Evolutionary conservation across 2,888 invertebrate genomes (phyloP), one percentile per base, ranked within the genome.

Genomic region (Caenorhabditis becei): DNA sequence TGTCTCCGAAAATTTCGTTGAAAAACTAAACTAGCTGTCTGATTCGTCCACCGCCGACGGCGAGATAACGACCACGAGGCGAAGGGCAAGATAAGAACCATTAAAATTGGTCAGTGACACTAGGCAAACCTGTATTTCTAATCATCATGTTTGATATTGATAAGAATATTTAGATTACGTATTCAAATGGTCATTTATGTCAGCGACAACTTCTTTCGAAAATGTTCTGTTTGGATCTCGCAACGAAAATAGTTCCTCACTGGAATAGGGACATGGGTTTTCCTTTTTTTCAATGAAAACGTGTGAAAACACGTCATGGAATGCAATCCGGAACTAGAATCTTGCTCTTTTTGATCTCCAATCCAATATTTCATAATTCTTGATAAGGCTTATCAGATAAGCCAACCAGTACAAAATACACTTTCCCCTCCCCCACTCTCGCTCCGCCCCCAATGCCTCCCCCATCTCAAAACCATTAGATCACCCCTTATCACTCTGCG

Each of bases 81-180:
- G 63, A 72, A 72, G 72, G 72, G 72, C 72, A 72, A 72, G 63
- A 63, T 49, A 20, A 37, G 47, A 47, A 71, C 35, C 58, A 74
- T 74, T 74, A 66, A 74, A 74, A 58, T 49, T 74, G 47, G 49
- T 24, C 47, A 24, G 8, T 58, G 20, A 35, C 51, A 20, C 0
- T 18, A 37, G 28, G 20, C 14, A 59, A 59, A 59, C 59, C 59
- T 59, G 59, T 59, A 59, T 59, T 59, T 41, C 41, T 32, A 59
- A 59, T 59, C 41, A 16, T 26, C 35, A 37, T 58, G 11, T 41
- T 28, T 59, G 65, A 53, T 28, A 56, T 14, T 28, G 37, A 32
- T n/a, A 51, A 51, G 26, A 32, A 32, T 32, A 3, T 56, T 10
- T 47, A 47, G n/a, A 47, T 47, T 2, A 18, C 18, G 11, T 47